Percentiles rank a stretch among this genome's conserved stretches.
phyloP scores from a whole-genome alignment of 2,888 invertebrate species.

The Cheilosia impressa region DNA sequence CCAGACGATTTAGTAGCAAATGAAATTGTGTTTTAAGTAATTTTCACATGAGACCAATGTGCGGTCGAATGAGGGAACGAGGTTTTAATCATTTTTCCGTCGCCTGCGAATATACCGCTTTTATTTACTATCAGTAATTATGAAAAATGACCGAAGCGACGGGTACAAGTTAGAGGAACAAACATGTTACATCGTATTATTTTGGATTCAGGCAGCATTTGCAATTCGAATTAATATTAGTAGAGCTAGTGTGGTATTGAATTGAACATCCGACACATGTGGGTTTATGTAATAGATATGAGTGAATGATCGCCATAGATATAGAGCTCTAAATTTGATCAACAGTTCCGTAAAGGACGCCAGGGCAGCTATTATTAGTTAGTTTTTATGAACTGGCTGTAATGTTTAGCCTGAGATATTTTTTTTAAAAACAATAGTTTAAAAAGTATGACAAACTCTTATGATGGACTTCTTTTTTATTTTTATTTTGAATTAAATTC shows the following conservation, averaged over 20 bases:
- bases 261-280: background rate
- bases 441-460: too few relatives aligned
- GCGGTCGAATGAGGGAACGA: constrained; percentile 31
- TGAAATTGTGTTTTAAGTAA: constrained; percentile 77
- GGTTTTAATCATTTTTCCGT: constrained; percentile 76
- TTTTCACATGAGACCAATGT: constrained; percentile 60
- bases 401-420: too few relatives aligned
- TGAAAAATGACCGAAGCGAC: constrained; percentile 80
- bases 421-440: too few relatives aligned
- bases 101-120: constrained; percentile 66
- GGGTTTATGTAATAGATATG: too few relatives aligned
- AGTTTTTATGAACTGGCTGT: too few relatives aligned
- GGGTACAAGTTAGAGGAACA: constrained; percentile 65
- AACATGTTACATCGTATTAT: constrained; percentile 13
- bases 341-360: too few relatives aligned
- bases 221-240: background rate
- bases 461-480: too few relatives aligned
- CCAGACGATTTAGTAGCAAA: constrained; percentile 76
- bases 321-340: too few relatives aligned
- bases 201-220: background rate
- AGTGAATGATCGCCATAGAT: too few relatives aligned
- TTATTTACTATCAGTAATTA: constrained; percentile 77
- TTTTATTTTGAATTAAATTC: too few relatives aligned
- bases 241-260: background rate
- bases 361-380: too few relatives aligned